These are phyloP conservation scores for Urocynchramus pylzowi DNA, from an alignment of 2,113 vertebrate species.

Conservation along the genomic window DNA sequence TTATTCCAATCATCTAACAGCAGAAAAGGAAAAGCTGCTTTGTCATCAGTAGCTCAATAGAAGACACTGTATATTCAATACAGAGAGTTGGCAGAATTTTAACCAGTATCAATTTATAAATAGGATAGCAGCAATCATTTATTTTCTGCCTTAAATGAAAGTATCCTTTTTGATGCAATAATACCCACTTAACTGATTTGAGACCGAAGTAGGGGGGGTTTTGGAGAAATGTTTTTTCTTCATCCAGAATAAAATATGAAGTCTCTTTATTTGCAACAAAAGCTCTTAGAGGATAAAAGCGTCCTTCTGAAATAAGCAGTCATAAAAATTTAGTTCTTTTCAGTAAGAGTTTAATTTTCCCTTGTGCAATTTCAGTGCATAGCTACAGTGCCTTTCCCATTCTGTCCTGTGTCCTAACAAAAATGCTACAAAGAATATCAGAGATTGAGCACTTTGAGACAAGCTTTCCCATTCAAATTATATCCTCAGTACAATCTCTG, in stretches of 20 bases:
- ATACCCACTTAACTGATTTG: slow-evolving; percentile 44
- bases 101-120: slow-evolving; percentile 39
- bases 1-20: slow-evolving; percentile 30
- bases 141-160: slow-evolving; percentile 57
- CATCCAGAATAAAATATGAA: slow-evolving; percentile 30
- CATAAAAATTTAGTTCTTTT: slow-evolving; percentile 19
- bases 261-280: slow-evolving; percentile 29
- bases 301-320: slow-evolving; percentile 26
- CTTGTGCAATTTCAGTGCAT: background rate
- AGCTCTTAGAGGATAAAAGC: slow-evolving; percentile 39
- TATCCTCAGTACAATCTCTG: background rate
- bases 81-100: slow-evolving; percentile 28
- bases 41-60: slow-evolving; percentile 50
- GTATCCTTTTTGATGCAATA: slow-evolving; percentile 4
- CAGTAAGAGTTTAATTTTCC: slow-evolving; percentile 41
- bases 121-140: slow-evolving; percentile 46
- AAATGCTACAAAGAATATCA: background rate
- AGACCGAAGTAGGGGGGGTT: background rate
- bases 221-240: slow-evolving; percentile 17
- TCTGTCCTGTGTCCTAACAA: background rate
- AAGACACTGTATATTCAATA: slow-evolving; percentile 16
- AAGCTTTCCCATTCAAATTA: background rate
- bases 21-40: slow-evolving; percentile 52
- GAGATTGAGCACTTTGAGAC: background rate
- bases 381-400: background rate